Conservation (phyloP, 2,797 vertebrate genomes). For the Poeciliopsis infans region DNA sequence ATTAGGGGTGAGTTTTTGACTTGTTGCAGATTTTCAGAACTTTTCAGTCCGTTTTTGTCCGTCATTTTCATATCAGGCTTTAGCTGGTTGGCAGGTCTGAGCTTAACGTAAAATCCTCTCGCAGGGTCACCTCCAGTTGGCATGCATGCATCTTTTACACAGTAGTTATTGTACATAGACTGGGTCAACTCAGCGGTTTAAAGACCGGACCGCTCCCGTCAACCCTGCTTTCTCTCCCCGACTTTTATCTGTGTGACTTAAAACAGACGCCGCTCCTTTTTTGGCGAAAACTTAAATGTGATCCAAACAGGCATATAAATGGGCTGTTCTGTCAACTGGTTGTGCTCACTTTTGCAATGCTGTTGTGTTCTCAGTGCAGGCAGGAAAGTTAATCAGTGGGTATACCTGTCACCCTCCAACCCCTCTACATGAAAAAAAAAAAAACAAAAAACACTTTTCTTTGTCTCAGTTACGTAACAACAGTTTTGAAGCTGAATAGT, state of each 20-base stretch:
- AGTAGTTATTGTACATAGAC: constrained; percentile 76
- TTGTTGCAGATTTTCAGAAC: constrained; percentile 66
- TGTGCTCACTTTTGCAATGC: constrained; percentile 73
- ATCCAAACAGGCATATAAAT: constrained; percentile 64
- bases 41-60: constrained; percentile 64
- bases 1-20: constrained; percentile 71
- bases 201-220: constrained; percentile 74
- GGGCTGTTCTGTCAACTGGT: constrained; percentile 72
- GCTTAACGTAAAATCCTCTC: constrained; percentile 61
- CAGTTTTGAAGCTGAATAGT: constrained; percentile 62
- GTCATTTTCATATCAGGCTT: constrained; percentile 56
- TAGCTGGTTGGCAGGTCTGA: constrained; percentile 18
- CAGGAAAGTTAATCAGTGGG: constrained; percentile 75
- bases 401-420: constrained; percentile 55
- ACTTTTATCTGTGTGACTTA: constrained; percentile 71
- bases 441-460: constrained; percentile 18
- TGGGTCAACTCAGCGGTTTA: constrained; percentile 59
- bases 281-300: constrained; percentile 45
- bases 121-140: constrained; percentile 60
- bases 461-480: constrained; percentile 64
- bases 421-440: neutral
- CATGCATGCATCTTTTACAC: constrained; percentile 76
- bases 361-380: constrained; percentile 78
- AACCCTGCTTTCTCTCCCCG: constrained; percentile 76
- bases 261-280: constrained; percentile 61